phyloP scores from a whole-genome alignment of 1,140 invertebrate species.

The Trichoplusia ni region DNA sequence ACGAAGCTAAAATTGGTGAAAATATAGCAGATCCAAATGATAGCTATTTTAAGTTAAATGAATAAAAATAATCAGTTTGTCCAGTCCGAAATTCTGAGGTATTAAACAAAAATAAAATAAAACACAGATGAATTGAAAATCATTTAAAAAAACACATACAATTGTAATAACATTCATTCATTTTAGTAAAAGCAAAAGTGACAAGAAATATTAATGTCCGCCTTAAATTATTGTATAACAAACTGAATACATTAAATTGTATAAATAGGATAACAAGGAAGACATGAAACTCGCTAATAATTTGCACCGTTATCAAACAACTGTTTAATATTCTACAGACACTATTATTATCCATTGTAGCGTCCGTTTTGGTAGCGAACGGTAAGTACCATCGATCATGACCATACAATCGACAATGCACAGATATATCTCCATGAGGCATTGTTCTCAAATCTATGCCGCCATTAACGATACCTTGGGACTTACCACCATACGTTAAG shows the following conservation, averaged over 20 bases:
- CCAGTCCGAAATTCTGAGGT: no score
- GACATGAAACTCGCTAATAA: background rate
- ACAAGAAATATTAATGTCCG: no score
- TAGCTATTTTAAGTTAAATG: no score
- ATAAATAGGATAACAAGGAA: background rate
- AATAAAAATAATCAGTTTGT: no score
- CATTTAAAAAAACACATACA: no score
- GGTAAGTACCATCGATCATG: background rate
- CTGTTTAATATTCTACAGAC: constrained; percentile 4
- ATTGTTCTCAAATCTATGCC: constrained; percentile 55
- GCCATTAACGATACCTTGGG: constrained; percentile 10
- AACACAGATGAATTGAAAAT: no score
- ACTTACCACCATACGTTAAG: constrained; percentile 22
- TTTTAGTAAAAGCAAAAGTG: no score
- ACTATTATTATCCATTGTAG: constrained; percentile 17
- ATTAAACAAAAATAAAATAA: no score
- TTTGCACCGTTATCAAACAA: background rate
- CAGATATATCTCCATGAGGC: constrained; percentile 29
- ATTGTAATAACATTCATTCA: no score
- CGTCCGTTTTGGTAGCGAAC: constrained; percentile 2
- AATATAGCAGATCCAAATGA: no score
- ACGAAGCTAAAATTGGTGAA: no score
- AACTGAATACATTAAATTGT: background rate
- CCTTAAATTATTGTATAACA: background rate
- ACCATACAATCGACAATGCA: constrained; percentile 6